Evolutionary conservation across 1,140 invertebrate species (phyloP).

Genomic region (Tetragonula clypearis): DNA sequence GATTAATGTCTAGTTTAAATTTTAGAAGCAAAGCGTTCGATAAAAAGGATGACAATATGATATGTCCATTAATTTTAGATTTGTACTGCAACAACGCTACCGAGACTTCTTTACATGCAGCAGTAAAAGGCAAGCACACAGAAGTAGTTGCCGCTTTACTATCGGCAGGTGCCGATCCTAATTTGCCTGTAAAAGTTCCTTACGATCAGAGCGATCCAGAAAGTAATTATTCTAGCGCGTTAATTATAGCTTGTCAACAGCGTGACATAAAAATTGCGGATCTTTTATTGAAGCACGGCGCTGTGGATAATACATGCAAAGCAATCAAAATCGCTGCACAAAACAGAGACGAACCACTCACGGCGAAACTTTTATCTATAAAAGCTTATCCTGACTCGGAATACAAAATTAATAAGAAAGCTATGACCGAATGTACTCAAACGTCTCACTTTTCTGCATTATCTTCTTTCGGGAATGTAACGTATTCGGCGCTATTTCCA

Average conservation of each 20-base stretch:
- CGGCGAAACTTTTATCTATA: constrained; percentile 89
- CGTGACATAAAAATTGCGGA: constrained; percentile 84
- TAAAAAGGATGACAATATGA: constrained; percentile 82
- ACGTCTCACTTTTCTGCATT: constrained; percentile 83
- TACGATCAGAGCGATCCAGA: constrained; percentile 80
- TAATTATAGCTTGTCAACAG: constrained; percentile 82
- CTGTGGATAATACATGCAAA: constrained; percentile 92
- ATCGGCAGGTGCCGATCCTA: constrained; percentile 88
- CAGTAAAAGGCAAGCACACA: constrained; percentile 89
- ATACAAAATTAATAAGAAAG: constrained; percentile 93
- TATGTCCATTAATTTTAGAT: constrained; percentile 89
- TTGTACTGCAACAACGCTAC: constrained; percentile 88
- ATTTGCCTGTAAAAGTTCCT: constrained; percentile 83
- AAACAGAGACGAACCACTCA: constrained; percentile 87
- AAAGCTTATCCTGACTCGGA: constrained; percentile 93
- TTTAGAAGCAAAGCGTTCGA: constrained; percentile 81
- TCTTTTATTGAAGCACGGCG: constrained; percentile 92
- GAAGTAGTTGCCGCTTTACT: constrained; percentile 89
- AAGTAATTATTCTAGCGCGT: constrained; percentile 66
- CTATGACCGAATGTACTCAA: constrained; percentile 87
- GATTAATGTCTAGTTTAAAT: constrained; percentile 92
- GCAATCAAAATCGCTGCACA: constrained; percentile 89
- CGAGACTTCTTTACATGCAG: constrained; percentile 90
- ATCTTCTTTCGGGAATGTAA: constrained; percentile 85
- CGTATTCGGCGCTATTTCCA: constrained; percentile 92